Percentiles rank a stretch among this genome's conserved stretches.
Evolutionary conservation across 2,113 vertebrate species (phyloP).

Genomic region (Gymnobelideus leadbeateri): DNA sequence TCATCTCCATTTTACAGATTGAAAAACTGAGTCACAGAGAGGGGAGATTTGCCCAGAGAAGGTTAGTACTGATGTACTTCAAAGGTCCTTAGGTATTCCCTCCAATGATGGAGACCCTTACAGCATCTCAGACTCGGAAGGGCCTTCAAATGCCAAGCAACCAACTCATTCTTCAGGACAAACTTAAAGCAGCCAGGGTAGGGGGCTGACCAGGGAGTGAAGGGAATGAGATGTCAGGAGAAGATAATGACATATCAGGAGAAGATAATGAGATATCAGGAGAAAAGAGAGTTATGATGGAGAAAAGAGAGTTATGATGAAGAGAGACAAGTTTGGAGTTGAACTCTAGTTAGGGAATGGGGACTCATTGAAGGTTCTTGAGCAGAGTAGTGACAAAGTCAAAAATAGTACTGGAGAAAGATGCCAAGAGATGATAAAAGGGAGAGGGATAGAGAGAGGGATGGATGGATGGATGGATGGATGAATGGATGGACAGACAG

Average conservation of each 20-base stretch:
- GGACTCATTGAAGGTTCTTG: background rate
- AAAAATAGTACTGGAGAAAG: background rate
- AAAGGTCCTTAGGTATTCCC: background rate
- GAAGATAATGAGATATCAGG: background rate
- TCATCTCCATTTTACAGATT: background rate
- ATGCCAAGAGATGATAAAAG: background rate
- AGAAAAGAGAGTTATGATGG: no score
- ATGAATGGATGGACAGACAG: background rate
- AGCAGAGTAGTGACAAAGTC: background rate
- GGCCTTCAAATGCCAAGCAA: background rate
- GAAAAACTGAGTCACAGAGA: background rate
- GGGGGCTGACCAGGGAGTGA: rapidly evolving
- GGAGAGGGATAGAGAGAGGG: no score
- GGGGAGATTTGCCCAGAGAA: background rate
- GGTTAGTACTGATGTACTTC: background rate
- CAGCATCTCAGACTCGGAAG: background rate
- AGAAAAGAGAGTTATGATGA: background rate
- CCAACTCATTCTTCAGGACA: background rate
- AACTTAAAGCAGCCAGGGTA: rapidly evolving
- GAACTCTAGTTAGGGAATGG: background rate
- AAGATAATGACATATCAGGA: no score
- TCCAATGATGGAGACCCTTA: background rate
- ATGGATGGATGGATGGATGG: no score
- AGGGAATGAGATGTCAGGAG: background rate
- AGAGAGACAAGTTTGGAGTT: background rate